Conservation (phyloP, 1,140 invertebrate genomes). For the Lamellibrachia luymesi region DNA sequence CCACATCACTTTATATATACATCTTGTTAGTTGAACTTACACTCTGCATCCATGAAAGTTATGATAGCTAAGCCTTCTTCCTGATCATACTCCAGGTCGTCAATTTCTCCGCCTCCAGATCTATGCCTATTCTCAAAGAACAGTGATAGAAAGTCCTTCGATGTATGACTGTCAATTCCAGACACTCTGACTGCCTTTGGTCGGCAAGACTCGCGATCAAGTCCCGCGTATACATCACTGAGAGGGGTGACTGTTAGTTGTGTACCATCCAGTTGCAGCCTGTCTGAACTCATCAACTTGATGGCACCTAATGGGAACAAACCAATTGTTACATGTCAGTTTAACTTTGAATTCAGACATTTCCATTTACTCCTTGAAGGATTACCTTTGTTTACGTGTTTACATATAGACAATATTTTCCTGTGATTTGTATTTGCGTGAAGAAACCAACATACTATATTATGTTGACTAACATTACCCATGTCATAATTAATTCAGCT, state of each 20-base stretch:
- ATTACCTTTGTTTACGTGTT: too few relatives aligned
- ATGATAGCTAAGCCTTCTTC: not conserved
- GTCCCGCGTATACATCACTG: not conserved
- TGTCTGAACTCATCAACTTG: not conserved
- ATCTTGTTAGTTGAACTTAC: conserved; percentile 1
- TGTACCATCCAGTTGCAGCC: not conserved
- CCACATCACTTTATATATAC: not conserved
- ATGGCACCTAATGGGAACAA: not conserved
- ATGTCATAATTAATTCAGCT: too few relatives aligned
- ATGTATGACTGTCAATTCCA: not conserved
- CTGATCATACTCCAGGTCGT: not conserved
- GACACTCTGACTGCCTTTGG: conserved; percentile 3
- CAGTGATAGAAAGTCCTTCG: not conserved
- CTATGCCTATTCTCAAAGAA: conserved; percentile 9
- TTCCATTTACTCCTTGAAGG: too few relatives aligned
- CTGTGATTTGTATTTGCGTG: too few relatives aligned
- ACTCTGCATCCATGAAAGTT: conserved; percentile 4
- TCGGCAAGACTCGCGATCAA: not conserved
- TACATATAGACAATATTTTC: too few relatives aligned
- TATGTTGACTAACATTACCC: too few relatives aligned
- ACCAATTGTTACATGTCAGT: not conserved
- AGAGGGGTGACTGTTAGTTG: not conserved
- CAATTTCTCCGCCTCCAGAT: conserved; percentile 16
- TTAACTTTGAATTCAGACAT: not conserved
- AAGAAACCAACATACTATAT: too few relatives aligned